phyloP scores from a whole-genome alignment of 2,113 vertebrate species.

The Lampris incognitus region DNA sequence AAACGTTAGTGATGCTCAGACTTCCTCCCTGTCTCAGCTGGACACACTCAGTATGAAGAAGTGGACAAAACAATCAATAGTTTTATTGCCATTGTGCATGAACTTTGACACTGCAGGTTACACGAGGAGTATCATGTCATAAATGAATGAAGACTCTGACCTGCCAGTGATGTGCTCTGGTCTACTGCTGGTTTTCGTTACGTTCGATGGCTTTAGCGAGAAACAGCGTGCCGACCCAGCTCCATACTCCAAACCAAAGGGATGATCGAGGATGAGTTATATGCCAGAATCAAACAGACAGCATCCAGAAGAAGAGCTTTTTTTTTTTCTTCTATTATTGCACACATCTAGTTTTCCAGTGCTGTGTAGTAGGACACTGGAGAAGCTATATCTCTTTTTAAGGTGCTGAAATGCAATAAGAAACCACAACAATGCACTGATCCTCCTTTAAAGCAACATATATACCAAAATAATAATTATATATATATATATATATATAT shows the following conservation, averaged over 20 bases:
- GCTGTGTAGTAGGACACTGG: conserved; percentile 62
- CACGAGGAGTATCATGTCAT: conserved; percentile 46
- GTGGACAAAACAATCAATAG: conserved; percentile 63
- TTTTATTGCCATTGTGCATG: conserved; percentile 80
- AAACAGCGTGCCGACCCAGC: conserved; percentile 59
- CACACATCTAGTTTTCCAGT: conserved; percentile 75
- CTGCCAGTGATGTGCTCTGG: conserved; percentile 69
- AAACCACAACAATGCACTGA: conserved; percentile 66
- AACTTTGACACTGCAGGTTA: conserved; percentile 73
- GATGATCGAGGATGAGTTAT: conserved; percentile 45
- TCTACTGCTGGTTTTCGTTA: conserved; percentile 71
- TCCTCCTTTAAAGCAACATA: conserved; percentile 69
- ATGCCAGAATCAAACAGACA: conserved; percentile 49
- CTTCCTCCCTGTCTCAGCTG: background rate
- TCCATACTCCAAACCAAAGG: conserved; percentile 59
- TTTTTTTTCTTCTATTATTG: conserved; percentile 73
- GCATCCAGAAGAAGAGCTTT: conserved; percentile 52
- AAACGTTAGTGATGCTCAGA: too few relatives aligned
- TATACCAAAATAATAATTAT: conserved; percentile 39
- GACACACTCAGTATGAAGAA: conserved; percentile 22
- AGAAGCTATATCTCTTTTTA: conserved; percentile 71
- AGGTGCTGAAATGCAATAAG: conserved; percentile 69
- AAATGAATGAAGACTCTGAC: conserved; percentile 52
- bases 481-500: too few relatives aligned
- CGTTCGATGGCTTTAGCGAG: conserved; percentile 69